Conservation (phyloP, 2,888 invertebrate species). For the Chrysina gloriosa region DNA sequence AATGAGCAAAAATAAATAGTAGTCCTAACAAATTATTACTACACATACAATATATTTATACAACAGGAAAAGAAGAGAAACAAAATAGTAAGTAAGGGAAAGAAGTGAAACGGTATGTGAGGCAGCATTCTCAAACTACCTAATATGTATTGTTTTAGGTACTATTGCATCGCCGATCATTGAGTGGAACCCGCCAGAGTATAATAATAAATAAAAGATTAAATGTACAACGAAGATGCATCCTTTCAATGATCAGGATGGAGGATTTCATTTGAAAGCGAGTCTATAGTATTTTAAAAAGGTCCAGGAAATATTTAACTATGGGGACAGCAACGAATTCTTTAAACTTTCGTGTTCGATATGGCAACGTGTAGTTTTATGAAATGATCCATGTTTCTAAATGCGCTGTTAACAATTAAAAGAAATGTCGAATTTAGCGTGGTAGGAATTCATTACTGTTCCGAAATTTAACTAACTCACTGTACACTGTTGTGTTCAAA, state of each 20-base stretch:
- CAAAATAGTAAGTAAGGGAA: constrained; percentile 16
- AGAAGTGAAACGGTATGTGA: constrained; percentile 18
- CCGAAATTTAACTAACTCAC: too few relatives aligned
- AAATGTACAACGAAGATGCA: constrained; percentile 33
- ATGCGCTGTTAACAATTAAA: too few relatives aligned
- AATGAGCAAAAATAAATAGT: constrained; percentile 41
- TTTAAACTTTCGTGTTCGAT: not conserved
- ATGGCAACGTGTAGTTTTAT: not conserved
- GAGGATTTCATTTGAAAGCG: not conserved
- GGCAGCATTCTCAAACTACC: constrained; percentile 12
- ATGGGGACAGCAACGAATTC: not conserved
- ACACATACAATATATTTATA: constrained; percentile 39
- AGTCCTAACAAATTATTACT: constrained; percentile 39
- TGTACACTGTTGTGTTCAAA: too few relatives aligned
- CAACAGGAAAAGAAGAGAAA: constrained; percentile 22
- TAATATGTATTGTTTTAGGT: constrained; percentile 17
- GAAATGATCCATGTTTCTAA: too few relatives aligned
- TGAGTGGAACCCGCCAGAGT: constrained; percentile 1
- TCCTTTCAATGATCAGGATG: constrained; percentile 20
- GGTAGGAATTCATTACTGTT: too few relatives aligned
- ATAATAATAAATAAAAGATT: constrained; percentile 32
- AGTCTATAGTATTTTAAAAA: not conserved
- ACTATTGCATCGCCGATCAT: constrained; percentile 24
- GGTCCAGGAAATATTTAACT: too few relatives aligned
- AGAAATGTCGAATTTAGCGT: too few relatives aligned